Conservation (phyloP, 2,113 vertebrate genomes). For the Hippocampus comes region DNA sequence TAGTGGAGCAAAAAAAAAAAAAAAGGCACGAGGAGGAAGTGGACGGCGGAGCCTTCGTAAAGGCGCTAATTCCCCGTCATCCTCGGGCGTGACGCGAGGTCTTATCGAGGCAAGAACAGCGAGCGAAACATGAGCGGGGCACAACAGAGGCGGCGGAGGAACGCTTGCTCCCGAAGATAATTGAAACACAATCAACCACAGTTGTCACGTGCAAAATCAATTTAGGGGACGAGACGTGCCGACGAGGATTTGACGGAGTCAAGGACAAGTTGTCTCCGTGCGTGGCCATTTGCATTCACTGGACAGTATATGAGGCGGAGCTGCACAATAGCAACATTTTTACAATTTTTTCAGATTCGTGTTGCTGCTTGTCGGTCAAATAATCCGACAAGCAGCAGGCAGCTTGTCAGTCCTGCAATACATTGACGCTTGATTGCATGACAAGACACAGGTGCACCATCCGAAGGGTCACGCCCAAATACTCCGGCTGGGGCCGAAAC, state of each 20-base stretch:
- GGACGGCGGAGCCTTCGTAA: slow-evolving; percentile 49
- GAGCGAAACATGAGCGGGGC: slow-evolving; percentile 54
- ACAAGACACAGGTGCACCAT: no score
- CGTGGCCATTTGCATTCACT: no score
- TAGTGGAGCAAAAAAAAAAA: slow-evolving; percentile 17
- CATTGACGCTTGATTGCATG: no score
- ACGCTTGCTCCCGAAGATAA: slow-evolving; percentile 22
- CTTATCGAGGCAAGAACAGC: slow-evolving; percentile 68
- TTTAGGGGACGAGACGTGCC: slow-evolving; percentile 48
- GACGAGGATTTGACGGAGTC: slow-evolving; percentile 27
- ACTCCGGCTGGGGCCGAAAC: no score
- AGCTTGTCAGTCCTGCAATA: no score
- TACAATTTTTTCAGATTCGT: no score
- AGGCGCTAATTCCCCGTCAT: slow-evolving; percentile 64
- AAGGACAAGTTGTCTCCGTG: slow-evolving; percentile 37
- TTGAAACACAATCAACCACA: slow-evolving; percentile 39
- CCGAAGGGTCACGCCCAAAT: no score
- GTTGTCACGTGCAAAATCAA: slow-evolving; percentile 63
- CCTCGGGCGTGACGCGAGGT: slow-evolving; percentile 41
- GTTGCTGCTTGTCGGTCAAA: no score
- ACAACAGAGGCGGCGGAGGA: slow-evolving; percentile 36
- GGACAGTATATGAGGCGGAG: no score
- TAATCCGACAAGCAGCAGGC: no score
- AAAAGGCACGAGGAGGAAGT: slow-evolving; percentile 45
- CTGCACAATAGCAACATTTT: no score